Conservation (phyloP, 2,888 invertebrate genomes). For the Boloria selene region DNA sequence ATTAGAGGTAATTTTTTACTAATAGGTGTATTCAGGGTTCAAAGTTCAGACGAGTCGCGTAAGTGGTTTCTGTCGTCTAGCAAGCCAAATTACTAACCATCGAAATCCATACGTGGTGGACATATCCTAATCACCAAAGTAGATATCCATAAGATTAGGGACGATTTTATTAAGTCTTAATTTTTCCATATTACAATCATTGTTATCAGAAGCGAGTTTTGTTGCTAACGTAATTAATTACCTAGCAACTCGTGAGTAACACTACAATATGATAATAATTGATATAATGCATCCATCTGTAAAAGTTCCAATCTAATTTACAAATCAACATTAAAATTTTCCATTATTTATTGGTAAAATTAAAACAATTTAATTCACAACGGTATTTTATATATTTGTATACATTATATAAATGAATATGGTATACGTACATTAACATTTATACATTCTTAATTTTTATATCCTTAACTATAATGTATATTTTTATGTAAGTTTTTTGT, state of each 20-base stretch:
- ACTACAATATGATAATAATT: not conserved
- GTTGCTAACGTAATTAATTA: not conserved
- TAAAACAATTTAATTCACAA: not conserved
- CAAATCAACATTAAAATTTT: not conserved
- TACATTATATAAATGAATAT: not conserved
- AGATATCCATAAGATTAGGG: constrained; percentile 40
- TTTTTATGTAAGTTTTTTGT: constrained; percentile 5
- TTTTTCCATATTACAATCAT: constrained; percentile 10
- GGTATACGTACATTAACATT: no score
- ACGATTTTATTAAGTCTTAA: constrained; percentile 26
- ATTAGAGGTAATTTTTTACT: constrained; percentile 68
- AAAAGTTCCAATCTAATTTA: constrained; percentile 1
- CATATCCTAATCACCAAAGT: constrained; percentile 44
- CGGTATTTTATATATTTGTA: not conserved
- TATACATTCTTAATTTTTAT: not conserved
- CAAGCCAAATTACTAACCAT: constrained; percentile 43
- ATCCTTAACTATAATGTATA: constrained; percentile 4
- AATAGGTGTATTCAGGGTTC: constrained; percentile 44
- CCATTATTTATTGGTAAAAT: constrained; percentile 6
- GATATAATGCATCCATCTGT: not conserved
- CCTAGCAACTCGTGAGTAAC: not conserved
- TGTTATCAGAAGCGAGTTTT: constrained; percentile 1
- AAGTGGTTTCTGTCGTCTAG: constrained; percentile 32
- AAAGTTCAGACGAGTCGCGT: constrained; percentile 30
- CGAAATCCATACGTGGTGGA: constrained; percentile 40